These are phyloP conservation scores for Glossosoma conforme DNA, from an alignment of 1,140 invertebrate genomes.

Conservation along the genomic window DNA sequence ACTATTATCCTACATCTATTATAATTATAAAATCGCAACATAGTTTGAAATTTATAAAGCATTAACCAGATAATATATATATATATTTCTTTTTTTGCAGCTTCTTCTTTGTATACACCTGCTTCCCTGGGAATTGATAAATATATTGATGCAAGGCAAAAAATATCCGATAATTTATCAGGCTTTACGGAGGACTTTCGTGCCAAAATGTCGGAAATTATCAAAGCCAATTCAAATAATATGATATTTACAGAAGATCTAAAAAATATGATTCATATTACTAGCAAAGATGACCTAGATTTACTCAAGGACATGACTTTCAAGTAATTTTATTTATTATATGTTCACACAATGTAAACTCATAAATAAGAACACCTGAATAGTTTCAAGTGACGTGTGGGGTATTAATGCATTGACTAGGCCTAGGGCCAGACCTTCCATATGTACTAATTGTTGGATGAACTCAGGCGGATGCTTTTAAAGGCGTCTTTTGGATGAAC, in stretches of 20 bases:
- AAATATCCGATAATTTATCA: conserved; percentile 31
- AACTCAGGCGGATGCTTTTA: too few relatives aligned
- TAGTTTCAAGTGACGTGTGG: too few relatives aligned
- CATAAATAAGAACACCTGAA: too few relatives aligned
- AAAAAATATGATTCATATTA: conserved; percentile 73
- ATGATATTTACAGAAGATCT: conserved; percentile 82
- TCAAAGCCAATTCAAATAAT: conserved; percentile 47
- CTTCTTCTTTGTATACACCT: conserved; percentile 10
- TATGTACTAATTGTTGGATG: too few relatives aligned
- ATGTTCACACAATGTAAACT: too few relatives aligned
- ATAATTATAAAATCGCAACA: too few relatives aligned
- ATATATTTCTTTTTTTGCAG: conserved; percentile 22
- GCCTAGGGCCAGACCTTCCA: too few relatives aligned
- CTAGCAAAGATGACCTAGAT: conserved; percentile 58
- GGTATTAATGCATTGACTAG: too few relatives aligned
- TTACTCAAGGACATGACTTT: conserved; percentile 64
- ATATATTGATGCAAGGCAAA: conserved; percentile 12
- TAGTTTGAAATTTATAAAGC: too few relatives aligned
- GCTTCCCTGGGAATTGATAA: conserved; percentile 17
- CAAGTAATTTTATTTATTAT: conserved; percentile 45
- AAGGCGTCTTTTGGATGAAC: too few relatives aligned
- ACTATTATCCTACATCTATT: too few relatives aligned
- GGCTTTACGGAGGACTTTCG: conserved; percentile 61
- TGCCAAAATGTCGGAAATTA: conserved; percentile 61
- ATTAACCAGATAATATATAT: too few relatives aligned